Evolutionary conservation across 2,113 vertebrate species (phyloP).

Genomic region (Anser brachyrhynchus): DNA sequence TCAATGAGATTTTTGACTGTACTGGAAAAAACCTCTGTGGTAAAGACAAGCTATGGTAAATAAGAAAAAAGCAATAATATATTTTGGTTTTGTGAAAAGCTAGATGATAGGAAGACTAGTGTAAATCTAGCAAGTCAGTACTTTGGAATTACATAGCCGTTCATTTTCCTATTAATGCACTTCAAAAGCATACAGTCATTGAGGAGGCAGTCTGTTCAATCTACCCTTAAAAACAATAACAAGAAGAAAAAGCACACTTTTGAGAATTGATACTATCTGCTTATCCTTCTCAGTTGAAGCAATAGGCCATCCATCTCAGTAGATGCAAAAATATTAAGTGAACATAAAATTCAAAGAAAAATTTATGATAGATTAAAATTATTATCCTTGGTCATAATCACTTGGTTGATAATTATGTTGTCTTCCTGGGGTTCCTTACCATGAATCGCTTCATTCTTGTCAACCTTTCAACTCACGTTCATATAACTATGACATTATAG

Average conservation of each 20-base stretch:
- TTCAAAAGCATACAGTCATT: neutral
- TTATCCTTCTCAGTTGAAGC: neutral
- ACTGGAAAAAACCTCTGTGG: conserved; percentile 48
- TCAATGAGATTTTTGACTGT: conserved; percentile 61
- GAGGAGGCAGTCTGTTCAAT: neutral
- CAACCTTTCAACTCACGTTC: neutral
- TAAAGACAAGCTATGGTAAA: conserved; percentile 64
- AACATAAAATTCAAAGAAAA: neutral
- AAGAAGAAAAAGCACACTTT: neutral
- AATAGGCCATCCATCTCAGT: neutral
- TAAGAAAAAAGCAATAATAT: neutral
- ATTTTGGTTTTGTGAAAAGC: neutral
- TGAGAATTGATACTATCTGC: neutral
- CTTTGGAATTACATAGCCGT: neutral
- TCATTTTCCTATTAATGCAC: neutral
- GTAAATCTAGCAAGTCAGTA: neutral
- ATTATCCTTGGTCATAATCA: neutral
- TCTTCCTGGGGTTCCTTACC: neutral
- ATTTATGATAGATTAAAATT: neutral
- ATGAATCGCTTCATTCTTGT: neutral
- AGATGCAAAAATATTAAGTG: neutral
- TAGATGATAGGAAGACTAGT: neutral
- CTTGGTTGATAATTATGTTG: neutral
- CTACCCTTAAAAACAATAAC: neutral
- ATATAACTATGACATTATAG: neutral